phyloP scores from a whole-genome alignment of 2,113 vertebrate species.

The Rhineura floridana region DNA sequence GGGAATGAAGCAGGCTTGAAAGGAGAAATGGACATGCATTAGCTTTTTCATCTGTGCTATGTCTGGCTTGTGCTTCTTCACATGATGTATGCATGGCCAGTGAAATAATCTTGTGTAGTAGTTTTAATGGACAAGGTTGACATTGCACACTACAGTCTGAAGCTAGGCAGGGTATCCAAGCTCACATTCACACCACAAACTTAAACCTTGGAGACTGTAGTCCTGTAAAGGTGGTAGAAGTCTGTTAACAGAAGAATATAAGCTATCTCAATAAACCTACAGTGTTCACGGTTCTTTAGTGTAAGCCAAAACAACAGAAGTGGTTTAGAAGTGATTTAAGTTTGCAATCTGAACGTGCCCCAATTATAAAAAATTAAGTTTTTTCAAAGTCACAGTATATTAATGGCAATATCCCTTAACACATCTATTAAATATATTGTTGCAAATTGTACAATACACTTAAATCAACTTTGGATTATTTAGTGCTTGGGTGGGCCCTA shows the following conservation, averaged over 20 bases:
- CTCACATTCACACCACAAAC: too few relatives aligned
- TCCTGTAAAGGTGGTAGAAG: too few relatives aligned
- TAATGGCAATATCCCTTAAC: background rate
- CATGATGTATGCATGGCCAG: background rate
- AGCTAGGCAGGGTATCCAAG: background rate
- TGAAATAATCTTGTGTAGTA: background rate
- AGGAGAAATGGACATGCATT: constrained; percentile 55
- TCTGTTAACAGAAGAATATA: too few relatives aligned
- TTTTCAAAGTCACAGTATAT: background rate
- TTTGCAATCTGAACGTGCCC: too few relatives aligned
- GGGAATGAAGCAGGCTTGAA: constrained; percentile 49
- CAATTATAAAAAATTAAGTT: background rate
- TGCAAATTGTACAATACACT: background rate
- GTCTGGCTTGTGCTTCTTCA: constrained; percentile 22
- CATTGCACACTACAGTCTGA: background rate
- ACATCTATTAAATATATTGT: background rate
- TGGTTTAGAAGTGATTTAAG: too few relatives aligned
- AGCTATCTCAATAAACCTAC: too few relatives aligned
- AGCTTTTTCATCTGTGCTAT: constrained; percentile 57
- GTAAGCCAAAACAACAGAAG: too few relatives aligned
- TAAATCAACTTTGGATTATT: background rate
- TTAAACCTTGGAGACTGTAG: too few relatives aligned
- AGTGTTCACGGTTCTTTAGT: too few relatives aligned
- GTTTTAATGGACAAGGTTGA: background rate
- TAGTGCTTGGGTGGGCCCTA: background rate